These are phyloP conservation scores for Pseudomyrmex flavicornis DNA, from an alignment of 1,140 invertebrate genomes.

Conservation along the genomic window DNA sequence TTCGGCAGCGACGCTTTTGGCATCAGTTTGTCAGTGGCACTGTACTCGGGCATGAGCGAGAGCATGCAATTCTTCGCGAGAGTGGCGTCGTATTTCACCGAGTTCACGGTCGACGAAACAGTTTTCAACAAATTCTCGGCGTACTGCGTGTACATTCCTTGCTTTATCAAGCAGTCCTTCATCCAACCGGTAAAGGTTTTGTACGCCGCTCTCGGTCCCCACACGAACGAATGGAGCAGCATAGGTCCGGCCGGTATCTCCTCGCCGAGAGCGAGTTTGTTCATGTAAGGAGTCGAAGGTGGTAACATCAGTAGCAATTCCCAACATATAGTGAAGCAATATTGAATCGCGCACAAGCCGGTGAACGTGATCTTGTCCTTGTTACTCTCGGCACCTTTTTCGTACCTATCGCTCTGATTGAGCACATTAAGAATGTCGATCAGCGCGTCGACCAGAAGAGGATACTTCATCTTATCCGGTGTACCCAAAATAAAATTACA, in stretches of 20 bases:
- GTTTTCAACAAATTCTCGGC: slow-evolving; percentile 91
- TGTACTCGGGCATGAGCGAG: slow-evolving; percentile 86
- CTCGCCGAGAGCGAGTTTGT: slow-evolving; percentile 89
- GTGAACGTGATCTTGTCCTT: slow-evolving; percentile 88
- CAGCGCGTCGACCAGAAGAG: slow-evolving; percentile 93
- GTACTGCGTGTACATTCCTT: slow-evolving; percentile 94
- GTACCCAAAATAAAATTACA: slow-evolving; percentile 97
- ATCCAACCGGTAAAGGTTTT: slow-evolving; percentile 89
- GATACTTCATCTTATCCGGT: slow-evolving; percentile 95
- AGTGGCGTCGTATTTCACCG: slow-evolving; percentile 89
- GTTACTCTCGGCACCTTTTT: slow-evolving; percentile 80
- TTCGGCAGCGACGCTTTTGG: slow-evolving; percentile 87
- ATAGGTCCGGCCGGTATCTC: slow-evolving; percentile 86
- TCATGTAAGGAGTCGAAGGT: slow-evolving; percentile 94
- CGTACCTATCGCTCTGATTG: slow-evolving; percentile 86
- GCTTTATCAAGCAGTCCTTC: slow-evolving; percentile 94
- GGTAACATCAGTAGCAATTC: slow-evolving; percentile 92
- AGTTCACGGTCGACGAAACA: slow-evolving; percentile 88
- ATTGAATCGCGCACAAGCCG: slow-evolving; percentile 93
- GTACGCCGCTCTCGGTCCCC: slow-evolving; percentile 89
- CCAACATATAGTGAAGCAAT: slow-evolving; percentile 96
- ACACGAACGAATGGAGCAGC: slow-evolving; percentile 90
- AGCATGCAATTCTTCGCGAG: slow-evolving; percentile 90
- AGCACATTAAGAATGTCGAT: slow-evolving; percentile 92
- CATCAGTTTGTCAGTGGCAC: slow-evolving; percentile 81